Evolutionary conservation across 2,888 invertebrate species (phyloP).

Genomic region (Anagyrus pseudococci): DNA sequence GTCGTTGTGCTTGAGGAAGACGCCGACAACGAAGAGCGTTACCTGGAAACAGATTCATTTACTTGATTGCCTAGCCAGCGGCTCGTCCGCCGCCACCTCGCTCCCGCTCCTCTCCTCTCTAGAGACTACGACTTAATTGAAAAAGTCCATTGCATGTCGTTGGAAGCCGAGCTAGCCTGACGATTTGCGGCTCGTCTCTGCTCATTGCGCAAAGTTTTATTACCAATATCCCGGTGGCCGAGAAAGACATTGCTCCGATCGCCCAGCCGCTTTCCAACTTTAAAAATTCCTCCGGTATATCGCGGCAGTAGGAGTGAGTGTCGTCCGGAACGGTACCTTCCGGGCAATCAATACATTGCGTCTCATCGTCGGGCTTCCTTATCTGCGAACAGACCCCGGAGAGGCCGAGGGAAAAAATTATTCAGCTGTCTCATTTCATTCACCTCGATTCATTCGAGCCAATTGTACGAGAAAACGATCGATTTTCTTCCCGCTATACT

Average conservation of each 20-base stretch:
- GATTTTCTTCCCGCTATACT: too few relatives aligned
- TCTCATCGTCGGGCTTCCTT: constrained; percentile 80
- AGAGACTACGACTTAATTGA: too few relatives aligned
- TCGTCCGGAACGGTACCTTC: constrained; percentile 83
- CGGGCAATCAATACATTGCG: constrained; percentile 83
- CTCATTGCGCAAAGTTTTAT: too few relatives aligned
- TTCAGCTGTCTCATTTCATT: neutral
- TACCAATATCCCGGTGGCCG: constrained; percentile 83
- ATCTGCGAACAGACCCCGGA: constrained; percentile 66
- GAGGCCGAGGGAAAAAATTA: constrained; percentile 3
- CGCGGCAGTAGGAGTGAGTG: constrained; percentile 75
- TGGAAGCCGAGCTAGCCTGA: too few relatives aligned
- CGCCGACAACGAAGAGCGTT: constrained; percentile 74
- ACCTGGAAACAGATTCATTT: constrained; percentile 20
- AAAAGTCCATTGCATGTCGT: too few relatives aligned
- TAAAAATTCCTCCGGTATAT: constrained; percentile 84
- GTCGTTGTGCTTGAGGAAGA: constrained; percentile 86
- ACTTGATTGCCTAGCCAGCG: neutral
- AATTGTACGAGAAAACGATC: too few relatives aligned
- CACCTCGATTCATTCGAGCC: too few relatives aligned
- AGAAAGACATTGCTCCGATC: constrained; percentile 90
- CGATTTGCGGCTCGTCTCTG: too few relatives aligned
- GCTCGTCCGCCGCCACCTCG: too few relatives aligned
- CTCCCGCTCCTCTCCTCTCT: too few relatives aligned
- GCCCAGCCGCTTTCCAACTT: constrained; percentile 87